Conservation (phyloP, 2,113 vertebrate genomes). For the Hirundichthys speculiger region DNA sequence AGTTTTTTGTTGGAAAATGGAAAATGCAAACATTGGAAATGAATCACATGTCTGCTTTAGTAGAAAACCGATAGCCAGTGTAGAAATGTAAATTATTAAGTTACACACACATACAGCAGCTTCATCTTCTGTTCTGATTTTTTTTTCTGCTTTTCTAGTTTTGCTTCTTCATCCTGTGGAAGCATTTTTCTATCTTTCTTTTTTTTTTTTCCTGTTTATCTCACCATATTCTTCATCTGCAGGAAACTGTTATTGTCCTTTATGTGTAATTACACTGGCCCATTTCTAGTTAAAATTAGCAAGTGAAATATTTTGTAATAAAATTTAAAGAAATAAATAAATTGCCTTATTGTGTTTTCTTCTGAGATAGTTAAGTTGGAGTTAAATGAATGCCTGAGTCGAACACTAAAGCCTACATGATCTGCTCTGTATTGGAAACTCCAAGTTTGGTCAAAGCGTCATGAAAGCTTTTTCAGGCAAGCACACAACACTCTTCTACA, state of each 20-base stretch:
- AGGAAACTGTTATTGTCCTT: conserved; percentile 20
- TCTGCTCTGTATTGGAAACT: background rate
- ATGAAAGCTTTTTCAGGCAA: background rate
- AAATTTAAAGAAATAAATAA: conserved; percentile 34
- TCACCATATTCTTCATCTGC: conserved; percentile 32
- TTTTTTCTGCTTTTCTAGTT: conserved; percentile 28
- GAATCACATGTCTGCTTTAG: conserved; percentile 1
- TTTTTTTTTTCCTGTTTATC: conserved; percentile 9
- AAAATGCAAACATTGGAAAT: no score
- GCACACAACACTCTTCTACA: no score
- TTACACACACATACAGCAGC: conserved; percentile 38
- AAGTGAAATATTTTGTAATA: conserved; percentile 73
- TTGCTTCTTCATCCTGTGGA: conserved; percentile 27
- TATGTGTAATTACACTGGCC: conserved; percentile 56
- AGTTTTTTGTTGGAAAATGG: no score
- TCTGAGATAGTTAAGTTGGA: background rate
- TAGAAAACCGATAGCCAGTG: background rate
- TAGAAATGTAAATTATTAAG: conserved; percentile 50
- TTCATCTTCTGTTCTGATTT: conserved; percentile 17
- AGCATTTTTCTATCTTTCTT: conserved; percentile 50
- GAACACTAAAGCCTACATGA: no score
- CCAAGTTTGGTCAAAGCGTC: background rate
- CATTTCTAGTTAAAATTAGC: conserved; percentile 46
- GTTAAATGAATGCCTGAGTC: no score
- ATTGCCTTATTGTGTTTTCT: conserved; percentile 20